Base-by-base conservation (phyloP, 2,797 vertebrate genomes). In the Takifugu rubripes region DNA sequence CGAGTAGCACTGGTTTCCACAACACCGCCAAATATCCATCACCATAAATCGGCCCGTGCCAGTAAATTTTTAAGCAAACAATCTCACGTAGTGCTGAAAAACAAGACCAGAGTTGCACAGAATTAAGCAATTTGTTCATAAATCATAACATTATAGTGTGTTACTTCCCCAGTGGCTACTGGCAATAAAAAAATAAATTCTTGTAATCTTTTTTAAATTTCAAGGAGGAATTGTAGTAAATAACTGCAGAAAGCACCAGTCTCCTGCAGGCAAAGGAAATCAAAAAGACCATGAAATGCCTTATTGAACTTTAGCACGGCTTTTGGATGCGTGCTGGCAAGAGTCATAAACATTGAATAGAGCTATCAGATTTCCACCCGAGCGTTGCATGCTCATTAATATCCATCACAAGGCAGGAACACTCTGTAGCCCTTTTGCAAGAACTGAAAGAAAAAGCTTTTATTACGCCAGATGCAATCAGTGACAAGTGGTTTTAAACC, bases 331-430 rank as follows among this genome's bases (percentile, higher is more conserved):
- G 36, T 5, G 6, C 16, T 1, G 31, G 53, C 57, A 25, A 62
- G 40, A 75, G 68, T 57, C 33, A 52, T 59, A 70, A 81, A 85
- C 71, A 78, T 47, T 5, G 21, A 76, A 43, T 25, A 33, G 54
- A 5, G 53, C 54, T 82, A 86, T 90, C 82, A 68, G 29, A 77
- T 85, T 68, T 75, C 79, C 77, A 68, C 55, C 64, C 49, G 65
- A 52, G 54, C 12, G 59, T 50, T 73, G 53, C 58, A n/a, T n/a
- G 59, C 52, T 70, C 81, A 82, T 88, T 82, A 77, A 57, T 63
- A 78, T 56, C 58, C 74, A 75, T 80, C 82, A 83, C 27, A 33
- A 31, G 4, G 21, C 55, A 45, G 52, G 54, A 71, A 42, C 14
- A 76, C 71, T 59, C 49, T 9, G 49, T 6, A 9, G 47, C 17